Percentiles rank a stretch among this genome's conserved stretches.
These are phyloP conservation scores for Ispidina picta DNA, from an alignment of 2,797 vertebrate species.

Conservation along the genomic window DNA sequence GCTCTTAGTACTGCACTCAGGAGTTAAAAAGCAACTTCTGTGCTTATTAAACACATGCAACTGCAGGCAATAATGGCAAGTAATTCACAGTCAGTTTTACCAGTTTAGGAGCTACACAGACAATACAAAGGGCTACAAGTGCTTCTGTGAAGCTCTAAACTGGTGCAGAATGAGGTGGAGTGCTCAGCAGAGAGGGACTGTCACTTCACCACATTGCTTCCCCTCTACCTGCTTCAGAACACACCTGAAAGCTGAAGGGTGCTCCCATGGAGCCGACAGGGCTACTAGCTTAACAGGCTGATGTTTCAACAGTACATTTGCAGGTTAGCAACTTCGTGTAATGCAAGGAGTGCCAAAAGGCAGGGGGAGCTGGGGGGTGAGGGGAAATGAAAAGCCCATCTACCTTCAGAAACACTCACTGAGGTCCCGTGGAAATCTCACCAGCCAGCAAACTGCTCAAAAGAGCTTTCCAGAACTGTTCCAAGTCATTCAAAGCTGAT, in stretches of 20 bases:
- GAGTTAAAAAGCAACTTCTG: background rate
- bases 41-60: background rate
- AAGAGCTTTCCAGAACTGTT: background rate
- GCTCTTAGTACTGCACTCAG: background rate
- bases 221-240: background rate
- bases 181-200: background rate
- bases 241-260: background rate
- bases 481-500: background rate
- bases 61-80: background rate
- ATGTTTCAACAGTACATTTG: constrained; percentile 44
- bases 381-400: constrained; percentile 28
- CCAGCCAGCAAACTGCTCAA: background rate
- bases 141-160: background rate
- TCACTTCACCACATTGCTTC: background rate
- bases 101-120: background rate
- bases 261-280: background rate
- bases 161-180: background rate
- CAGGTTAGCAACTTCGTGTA: background rate
- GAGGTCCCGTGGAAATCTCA: background rate
- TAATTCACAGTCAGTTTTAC: background rate
- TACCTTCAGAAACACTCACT: background rate
- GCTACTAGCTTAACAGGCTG: background rate
- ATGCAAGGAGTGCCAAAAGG: constrained; percentile 21
- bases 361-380: background rate
- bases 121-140: background rate